Percentiles rank a stretch among this genome's conserved stretches.
These are phyloP conservation scores for Drosophila nigricruria DNA, from an alignment of 2,888 invertebrate species.

Conservation along the genomic window DNA sequence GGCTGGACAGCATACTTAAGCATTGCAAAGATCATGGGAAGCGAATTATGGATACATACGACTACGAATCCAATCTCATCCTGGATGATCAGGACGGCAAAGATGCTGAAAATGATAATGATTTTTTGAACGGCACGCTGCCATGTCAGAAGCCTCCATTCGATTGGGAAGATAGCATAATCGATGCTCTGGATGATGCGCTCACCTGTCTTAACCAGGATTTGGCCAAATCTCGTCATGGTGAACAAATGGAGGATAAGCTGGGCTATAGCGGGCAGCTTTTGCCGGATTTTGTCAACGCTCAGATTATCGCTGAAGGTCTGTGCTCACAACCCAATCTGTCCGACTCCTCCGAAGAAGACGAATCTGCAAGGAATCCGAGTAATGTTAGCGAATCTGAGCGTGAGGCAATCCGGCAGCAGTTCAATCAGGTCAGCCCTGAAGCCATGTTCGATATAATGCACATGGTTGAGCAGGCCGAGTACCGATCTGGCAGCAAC, in stretches of 20 bases:
- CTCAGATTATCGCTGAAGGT: constrained; percentile 1
- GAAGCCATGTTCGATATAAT: constrained; percentile 1
- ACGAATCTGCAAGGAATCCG: not conserved
- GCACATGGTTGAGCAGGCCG: constrained; percentile 16
- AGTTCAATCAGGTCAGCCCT: not conserved
- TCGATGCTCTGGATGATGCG: constrained; percentile 8
- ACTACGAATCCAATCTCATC: not conserved
- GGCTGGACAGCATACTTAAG: not conserved
- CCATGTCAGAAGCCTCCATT: not conserved
- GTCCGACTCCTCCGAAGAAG: constrained; percentile 9
- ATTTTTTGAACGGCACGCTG: too few relatives aligned
- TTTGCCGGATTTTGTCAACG: not conserved
- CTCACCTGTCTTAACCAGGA: not conserved
- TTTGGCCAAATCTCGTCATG: not conserved
- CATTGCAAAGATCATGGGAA: not conserved
- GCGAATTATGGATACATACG: not conserved
- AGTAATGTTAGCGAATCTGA: not conserved
- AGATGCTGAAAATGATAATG: not conserved
- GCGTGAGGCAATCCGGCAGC: not conserved
- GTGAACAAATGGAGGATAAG: not conserved
- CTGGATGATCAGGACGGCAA: not conserved
- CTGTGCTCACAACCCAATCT: constrained; percentile 2
- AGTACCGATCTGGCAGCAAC: not conserved
- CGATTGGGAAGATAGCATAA: constrained; percentile 10
- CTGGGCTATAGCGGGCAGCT: not conserved